Conservation (phyloP, 2,797 vertebrate species). For the Hyperoplus immaculatus region DNA sequence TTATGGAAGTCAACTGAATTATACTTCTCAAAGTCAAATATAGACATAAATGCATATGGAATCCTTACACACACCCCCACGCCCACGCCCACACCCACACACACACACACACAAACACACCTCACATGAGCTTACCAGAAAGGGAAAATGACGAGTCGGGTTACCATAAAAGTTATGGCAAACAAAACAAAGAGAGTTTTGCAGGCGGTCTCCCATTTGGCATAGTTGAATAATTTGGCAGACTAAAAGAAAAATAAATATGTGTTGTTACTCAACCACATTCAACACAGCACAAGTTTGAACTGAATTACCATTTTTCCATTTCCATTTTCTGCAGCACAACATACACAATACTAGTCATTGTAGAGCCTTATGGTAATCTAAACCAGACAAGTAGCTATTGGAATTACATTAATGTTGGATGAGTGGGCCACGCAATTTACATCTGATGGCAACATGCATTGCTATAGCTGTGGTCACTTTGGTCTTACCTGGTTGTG, state of each 20-base stretch:
- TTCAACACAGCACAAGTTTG: neutral
- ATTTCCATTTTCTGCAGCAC: neutral
- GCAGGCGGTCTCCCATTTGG: slow-evolving; percentile 90
- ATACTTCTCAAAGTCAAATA: neutral
- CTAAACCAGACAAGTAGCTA: neutral
- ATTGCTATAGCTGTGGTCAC: neutral
- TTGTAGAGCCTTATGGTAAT: neutral
- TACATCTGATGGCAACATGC: neutral
- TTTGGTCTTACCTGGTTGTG: neutral
- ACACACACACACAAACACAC: neutral
- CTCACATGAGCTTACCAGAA: slow-evolving; percentile 89
- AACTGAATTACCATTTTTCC: neutral
- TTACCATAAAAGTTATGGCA: slow-evolving; percentile 88
- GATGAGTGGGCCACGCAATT: too few relatives aligned
- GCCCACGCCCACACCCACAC: neutral
- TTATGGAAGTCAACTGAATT: neutral
- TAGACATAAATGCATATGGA: neutral
- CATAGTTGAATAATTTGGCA: slow-evolving; percentile 96
- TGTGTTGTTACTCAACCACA: slow-evolving; percentile 19
- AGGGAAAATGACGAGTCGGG: slow-evolving; percentile 92
- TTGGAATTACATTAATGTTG: too few relatives aligned
- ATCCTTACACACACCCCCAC: neutral
- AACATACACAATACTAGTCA: neutral
- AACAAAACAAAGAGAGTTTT: slow-evolving; percentile 92
- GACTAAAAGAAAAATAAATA: slow-evolving; percentile 83